Evolutionary conservation across 2,797 vertebrate genomes (phyloP).

Genomic region (Tokudaia tokunoshimensis): DNA sequence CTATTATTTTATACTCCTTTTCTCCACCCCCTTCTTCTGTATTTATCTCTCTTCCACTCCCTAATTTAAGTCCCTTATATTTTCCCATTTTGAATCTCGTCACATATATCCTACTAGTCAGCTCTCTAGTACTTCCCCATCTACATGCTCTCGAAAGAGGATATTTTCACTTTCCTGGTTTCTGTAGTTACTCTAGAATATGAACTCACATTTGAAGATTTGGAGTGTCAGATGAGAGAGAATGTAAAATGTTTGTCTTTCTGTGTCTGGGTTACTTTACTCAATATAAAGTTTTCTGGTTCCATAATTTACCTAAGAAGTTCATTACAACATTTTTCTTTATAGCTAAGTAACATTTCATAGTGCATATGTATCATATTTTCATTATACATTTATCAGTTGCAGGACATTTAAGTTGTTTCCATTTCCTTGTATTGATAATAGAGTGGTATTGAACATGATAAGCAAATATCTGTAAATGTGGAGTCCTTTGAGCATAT

Average conservation of each 20-base stretch:
- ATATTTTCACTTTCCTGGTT: not conserved
- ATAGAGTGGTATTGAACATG: not conserved
- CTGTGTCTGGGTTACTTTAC: not conserved
- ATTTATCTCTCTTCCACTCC: not conserved
- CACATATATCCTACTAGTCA: not conserved
- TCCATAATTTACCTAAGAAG: not conserved
- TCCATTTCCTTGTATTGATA: not conserved
- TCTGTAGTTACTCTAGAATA: not conserved
- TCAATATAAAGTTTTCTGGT: not conserved
- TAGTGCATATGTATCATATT: not conserved
- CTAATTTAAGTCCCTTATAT: not conserved
- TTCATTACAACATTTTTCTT: not conserved
- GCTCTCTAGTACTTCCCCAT: not conserved
- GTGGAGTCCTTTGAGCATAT: not conserved
- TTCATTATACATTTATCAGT: not conserved
- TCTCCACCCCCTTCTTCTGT: not conserved
- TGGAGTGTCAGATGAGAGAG: not conserved
- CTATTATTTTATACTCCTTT: not conserved
- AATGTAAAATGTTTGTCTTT: not conserved
- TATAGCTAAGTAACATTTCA: not conserved
- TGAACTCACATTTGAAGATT: not conserved
- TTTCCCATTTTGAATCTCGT: not conserved
- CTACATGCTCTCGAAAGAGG: no score
- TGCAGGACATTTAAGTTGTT: not conserved
- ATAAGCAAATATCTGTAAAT: not conserved